Evolutionary conservation across 2,113 vertebrate genomes (phyloP).

Genomic region (Lamprotornis superbus): DNA sequence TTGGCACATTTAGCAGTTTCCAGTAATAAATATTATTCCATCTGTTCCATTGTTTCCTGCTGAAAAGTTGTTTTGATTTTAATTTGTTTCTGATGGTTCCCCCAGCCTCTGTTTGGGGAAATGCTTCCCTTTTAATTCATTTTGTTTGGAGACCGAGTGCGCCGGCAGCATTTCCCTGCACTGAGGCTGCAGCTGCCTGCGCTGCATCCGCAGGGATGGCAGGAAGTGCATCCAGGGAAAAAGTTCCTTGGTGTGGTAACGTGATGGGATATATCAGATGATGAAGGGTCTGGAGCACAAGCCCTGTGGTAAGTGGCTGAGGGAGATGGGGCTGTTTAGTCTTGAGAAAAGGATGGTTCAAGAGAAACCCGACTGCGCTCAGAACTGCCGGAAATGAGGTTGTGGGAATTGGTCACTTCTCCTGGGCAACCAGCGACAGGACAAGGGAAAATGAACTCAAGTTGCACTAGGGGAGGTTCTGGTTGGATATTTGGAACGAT

Average conservation of each 20-base stretch:
- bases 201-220: not conserved
- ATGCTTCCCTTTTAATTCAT: not conserved
- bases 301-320: not conserved
- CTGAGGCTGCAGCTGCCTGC: not conserved
- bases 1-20: conserved; percentile 29
- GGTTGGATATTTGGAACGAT: not conserved
- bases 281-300: not conserved
- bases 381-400: rapidly evolving
- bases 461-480: not conserved
- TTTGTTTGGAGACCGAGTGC: not conserved
- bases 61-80: conserved; percentile 50
- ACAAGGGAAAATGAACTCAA: not conserved
- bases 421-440: not conserved
- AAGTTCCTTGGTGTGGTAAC: not conserved
- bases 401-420: not conserved
- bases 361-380: rapidly evolving
- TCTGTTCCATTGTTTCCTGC: conserved; percentile 35
- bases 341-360: not conserved
- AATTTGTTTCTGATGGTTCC: conserved; percentile 31
- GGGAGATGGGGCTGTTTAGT: not conserved
- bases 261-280: rapidly evolving
- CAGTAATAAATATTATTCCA: conserved; percentile 40
- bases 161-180: not conserved
- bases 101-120: conserved; percentile 26
- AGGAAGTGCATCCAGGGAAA: not conserved